Evolutionary conservation across 2,113 vertebrate genomes (phyloP), one percentile per base, ranked within the genome.

Genomic region (Pomatostomus ruficeps): DNA sequence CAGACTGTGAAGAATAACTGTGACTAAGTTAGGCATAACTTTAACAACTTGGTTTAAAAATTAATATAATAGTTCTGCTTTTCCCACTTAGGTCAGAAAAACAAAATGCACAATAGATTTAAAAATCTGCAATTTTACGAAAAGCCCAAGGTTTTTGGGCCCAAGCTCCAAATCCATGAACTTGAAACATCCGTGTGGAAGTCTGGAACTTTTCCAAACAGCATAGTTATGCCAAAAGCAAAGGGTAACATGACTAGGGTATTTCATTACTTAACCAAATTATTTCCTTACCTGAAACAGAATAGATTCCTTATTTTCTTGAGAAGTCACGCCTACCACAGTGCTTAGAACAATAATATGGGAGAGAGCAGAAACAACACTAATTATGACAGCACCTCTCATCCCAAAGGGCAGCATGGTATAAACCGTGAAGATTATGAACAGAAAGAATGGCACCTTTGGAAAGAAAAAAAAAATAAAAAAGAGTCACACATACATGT

Each of bases 391-490:
- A 19, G 99, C 99, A 3, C 98, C 98, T 97, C 93, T 95, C 98
- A 98, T 97, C 95, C 98, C 98, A 97, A 99, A 99, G 22, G 99
- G 99, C 85, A 99, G 97, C 98, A 99, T 98, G 25, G 99, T 99
- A 94, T 99, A 99, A 54, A 98, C 98, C 4, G 98, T 99, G 88
- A 99, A 99, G 96, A 99, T 98, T 89, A 99, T 97, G 94, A 99
- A 99, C 65, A 99, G 98, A 96, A 99, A 99, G 97, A 99, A 99
- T 31, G 99, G 99, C 89, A 99, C 99, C 99, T 99, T 96, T 58
- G 91, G 85, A 58, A 85, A 89, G 14, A 70, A 29, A 75, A 9
- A 46, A 55, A 23, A 17, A n/a, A 55, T 6, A 18, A 29, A 52
- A 75, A 65, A 73, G 3, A 48, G 14, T 28, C 42, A 83, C 24